These are phyloP conservation scores for Murina feae DNA, from an alignment of 2,113 vertebrate species.

Conservation along the genomic window DNA sequence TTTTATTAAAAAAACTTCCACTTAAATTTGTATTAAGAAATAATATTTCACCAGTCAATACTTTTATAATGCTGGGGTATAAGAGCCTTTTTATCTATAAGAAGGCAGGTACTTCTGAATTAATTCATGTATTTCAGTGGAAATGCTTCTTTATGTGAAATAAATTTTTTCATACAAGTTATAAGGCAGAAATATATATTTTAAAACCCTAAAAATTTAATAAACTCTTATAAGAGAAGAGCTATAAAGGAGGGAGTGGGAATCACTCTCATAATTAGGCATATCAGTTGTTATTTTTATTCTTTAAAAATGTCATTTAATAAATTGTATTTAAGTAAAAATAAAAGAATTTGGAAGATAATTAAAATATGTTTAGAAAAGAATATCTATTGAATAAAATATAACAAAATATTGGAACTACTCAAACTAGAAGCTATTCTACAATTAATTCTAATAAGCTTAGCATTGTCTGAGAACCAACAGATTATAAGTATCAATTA, in stretches of 20 bases:
- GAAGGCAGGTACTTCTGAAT: slow-evolving; percentile 74
- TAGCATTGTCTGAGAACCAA: not conserved
- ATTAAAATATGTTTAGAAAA: not conserved
- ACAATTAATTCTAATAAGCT: not conserved
- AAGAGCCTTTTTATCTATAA: slow-evolving; percentile 77
- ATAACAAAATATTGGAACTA: not conserved
- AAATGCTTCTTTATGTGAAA: slow-evolving; percentile 69
- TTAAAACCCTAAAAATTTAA: slow-evolving; percentile 28
- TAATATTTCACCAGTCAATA: slow-evolving; percentile 62
- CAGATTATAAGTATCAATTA: not conserved
- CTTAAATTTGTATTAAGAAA: slow-evolving; percentile 61
- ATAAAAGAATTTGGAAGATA: not conserved
- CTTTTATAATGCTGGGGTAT: slow-evolving; percentile 34
- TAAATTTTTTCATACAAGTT: slow-evolving; percentile 57
- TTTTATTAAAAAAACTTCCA: slow-evolving; percentile 55
- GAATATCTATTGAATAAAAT: not conserved
- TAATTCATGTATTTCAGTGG: slow-evolving; percentile 67
- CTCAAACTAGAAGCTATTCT: not conserved
- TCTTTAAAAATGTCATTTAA: slow-evolving; percentile 10
- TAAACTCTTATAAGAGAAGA: not conserved
- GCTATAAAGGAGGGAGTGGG: not conserved
- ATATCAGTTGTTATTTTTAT: slow-evolving; percentile 57
- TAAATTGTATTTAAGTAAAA: slow-evolving; percentile 8
- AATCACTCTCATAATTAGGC: slow-evolving; percentile 28
- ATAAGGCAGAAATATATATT: slow-evolving; percentile 50